Percentiles rank a stretch among this genome's conserved stretches.
Conservation (phyloP, 2,113 vertebrate genomes). For the Tragelaphus buxtoni region DNA sequence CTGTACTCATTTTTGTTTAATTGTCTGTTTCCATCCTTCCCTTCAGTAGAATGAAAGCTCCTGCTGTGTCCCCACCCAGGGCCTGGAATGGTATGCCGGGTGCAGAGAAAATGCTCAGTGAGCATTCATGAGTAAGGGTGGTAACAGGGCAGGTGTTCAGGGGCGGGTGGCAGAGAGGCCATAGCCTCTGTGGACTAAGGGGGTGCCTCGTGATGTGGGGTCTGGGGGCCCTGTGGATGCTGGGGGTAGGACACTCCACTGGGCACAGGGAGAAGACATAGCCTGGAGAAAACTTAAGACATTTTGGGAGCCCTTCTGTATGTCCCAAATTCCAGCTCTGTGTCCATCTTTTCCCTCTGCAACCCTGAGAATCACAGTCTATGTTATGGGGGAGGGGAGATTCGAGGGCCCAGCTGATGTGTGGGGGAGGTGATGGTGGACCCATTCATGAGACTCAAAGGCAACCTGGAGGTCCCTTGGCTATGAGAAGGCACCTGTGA, state of each 20-base stretch:
- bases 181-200: background rate
- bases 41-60: background rate
- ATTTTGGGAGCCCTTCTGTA: background rate
- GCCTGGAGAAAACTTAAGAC: background rate
- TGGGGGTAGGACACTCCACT: background rate
- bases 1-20: background rate
- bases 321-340: background rate
- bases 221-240: background rate
- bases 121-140: background rate
- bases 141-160: background rate
- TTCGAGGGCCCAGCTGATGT: background rate
- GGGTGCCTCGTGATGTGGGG: background rate
- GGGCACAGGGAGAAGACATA: background rate
- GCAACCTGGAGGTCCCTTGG: background rate
- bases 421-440: background rate
- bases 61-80: background rate
- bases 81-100: background rate
- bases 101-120: background rate
- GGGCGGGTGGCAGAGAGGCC: background rate
- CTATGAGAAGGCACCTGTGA: background rate
- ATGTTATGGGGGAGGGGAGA: background rate
- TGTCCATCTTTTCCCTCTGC: background rate
- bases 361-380: background rate
- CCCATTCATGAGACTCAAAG: background rate
- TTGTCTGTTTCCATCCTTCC: background rate